Evolutionary conservation across 92 coral and sea anemone genomes (phyloP), one percentile per base, ranked within the genome.

Genomic region (Isaurus tuberculatus): DNA sequence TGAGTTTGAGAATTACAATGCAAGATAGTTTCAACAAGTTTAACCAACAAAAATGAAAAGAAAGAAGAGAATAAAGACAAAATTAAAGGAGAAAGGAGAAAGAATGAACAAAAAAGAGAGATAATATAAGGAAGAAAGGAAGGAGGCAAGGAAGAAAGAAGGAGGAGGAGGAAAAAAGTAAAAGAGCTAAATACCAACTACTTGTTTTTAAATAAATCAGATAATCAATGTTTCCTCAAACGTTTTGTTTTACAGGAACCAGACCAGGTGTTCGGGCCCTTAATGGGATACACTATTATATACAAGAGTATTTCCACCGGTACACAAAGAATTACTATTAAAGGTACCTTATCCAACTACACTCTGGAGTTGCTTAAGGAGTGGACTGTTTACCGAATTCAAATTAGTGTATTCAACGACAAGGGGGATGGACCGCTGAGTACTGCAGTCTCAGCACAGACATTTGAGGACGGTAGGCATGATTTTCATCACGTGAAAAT

Each of bases 341-440:
- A 33, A 11, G n/a, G 17, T 53, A 15, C 11, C 8, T 33, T 6
- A 11, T 33, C 70, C 22, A 77, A 58, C 70, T 55, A 42, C 33
- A 58, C 51, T 5, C 51, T 77, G 17, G 36, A 55, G 4, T 6
- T 61, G 49, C 48, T 77, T 8, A 69, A 77, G 34, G 70, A 77
- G 19, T 77, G 70, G 69, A 77, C 82, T 4, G 4, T 23, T 1
- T 77, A 77, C 69, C 69, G 23, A 16, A 4, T 77, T 9, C 82
- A 58, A 77, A 42, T 77, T 53, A 77, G 29, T 5, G 82, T 77
- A 15, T 77, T 77, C 19, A 77, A 77, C 64, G 70, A 77, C 69
- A 77, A 77, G 34, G 82, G 82, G 10, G 26, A 34, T 17, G 82
- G 82, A 29, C 82, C 82, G 2, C 20, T 22, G 29, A 55, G 82